A percentile compares a stretch with the other conserved stretches of the same genome.
Conservation (phyloP, 1,140 invertebrate genomes). For the Hydropsyche tenuis region DNA sequence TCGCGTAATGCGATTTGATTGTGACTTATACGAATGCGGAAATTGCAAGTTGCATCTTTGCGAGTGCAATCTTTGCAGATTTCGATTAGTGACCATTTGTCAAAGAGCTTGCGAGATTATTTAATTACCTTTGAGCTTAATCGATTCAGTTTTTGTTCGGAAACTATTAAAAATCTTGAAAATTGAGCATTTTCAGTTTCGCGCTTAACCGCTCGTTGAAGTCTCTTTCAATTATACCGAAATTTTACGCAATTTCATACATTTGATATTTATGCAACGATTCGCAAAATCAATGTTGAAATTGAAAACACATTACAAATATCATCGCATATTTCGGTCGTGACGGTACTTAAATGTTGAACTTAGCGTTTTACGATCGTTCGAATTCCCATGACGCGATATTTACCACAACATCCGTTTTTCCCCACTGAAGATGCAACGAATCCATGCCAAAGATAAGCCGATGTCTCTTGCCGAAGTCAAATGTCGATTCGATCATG, state of each 20-base stretch:
- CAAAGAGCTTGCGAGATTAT: no score
- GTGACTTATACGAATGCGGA: background rate
- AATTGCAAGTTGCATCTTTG: background rate
- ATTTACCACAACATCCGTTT: background rate
- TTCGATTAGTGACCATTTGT: background rate
- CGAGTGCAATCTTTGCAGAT: background rate
- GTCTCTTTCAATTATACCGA: background rate
- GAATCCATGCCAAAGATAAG: background rate
- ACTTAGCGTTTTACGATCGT: background rate
- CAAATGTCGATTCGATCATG: constrained; percentile 2
- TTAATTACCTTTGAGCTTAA: no score
- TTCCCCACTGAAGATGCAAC: background rate
- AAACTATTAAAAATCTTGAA: no score
- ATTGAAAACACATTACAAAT: constrained; percentile 14
- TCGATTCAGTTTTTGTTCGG: no score
- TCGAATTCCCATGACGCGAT: background rate
- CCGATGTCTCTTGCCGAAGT: background rate
- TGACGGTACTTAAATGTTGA: constrained; percentile 13
- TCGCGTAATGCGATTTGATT: background rate
- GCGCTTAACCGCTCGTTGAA: background rate
- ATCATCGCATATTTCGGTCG: constrained; percentile 18
- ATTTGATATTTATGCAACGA: constrained; percentile 2
- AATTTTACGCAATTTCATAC: background rate
- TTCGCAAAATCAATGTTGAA: constrained; percentile 5
- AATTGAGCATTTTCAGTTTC: background rate